Evolutionary conservation across 2,797 vertebrate genomes (phyloP).

Genomic region (Lepilemur septentrionalis): DNA sequence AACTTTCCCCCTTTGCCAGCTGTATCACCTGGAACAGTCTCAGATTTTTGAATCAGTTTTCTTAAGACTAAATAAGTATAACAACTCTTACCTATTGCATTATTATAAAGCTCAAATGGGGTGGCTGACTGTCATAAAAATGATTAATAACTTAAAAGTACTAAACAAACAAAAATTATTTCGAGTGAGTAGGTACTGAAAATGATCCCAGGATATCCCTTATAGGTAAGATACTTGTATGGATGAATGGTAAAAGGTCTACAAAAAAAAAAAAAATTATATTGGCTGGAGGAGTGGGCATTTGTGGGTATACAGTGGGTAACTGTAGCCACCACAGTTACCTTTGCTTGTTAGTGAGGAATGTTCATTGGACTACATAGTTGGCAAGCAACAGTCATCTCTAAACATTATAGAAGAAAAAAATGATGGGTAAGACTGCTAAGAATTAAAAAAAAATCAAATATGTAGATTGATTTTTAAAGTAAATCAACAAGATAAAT

Average conservation of each 20-base stretch:
- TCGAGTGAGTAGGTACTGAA: not conserved
- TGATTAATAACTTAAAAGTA: slow-evolving; percentile 1
- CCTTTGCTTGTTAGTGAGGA: slow-evolving; percentile 4
- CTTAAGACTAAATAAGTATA: not conserved
- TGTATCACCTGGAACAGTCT: not conserved
- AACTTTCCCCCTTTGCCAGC: not conserved
- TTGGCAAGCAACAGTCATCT: not conserved
- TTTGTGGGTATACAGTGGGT: not conserved
- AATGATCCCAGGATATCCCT: not conserved
- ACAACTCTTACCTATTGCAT: not conserved
- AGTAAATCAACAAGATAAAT: slow-evolving; percentile 14
- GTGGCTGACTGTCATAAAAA: slow-evolving; percentile 8
- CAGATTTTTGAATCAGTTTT: not conserved
- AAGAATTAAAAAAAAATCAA: not conserved
- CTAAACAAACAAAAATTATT: slow-evolving; percentile 34
- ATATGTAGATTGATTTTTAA: slow-evolving; percentile 1
- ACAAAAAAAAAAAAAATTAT: not conserved
- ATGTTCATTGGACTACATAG: not conserved
- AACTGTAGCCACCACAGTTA: not conserved
- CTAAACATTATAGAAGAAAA: not conserved
- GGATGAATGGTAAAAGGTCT: not conserved
- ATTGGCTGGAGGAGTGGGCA: not conserved
- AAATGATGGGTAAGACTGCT: not conserved
- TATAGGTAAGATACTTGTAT: not conserved
- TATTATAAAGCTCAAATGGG: not conserved